Base-by-base conservation (phyloP, 2,888 invertebrate species). In the Oscheius sp. region DNA sequence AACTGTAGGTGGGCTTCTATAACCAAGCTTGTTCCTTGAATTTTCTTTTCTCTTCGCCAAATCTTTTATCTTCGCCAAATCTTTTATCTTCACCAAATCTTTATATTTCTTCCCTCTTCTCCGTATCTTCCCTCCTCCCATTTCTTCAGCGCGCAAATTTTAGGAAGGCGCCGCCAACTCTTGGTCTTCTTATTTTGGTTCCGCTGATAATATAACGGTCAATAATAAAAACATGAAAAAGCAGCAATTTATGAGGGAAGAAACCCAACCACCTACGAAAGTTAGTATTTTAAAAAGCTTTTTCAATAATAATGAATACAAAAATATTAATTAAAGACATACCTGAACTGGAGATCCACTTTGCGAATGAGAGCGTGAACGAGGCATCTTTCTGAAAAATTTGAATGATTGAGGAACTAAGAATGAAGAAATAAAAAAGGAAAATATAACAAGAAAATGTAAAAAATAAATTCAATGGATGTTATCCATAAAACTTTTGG, bases 301-400 rank as follows among this genome's bases (percentile, higher is more conserved):
- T 52, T 27, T 12, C 17, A 52, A 27, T 27, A 52, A 4, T 25
- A 25, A 25, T n/a, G 27, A 3, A 3, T 15, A 4, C n/a, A 17
- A 15, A 27, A 52, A 20, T 55, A 17, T 55, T 55, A 55, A 63
- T n/a, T 3, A 42, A 25, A 63, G 23, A 63, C 15, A 25, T 52
- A 65, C 65, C 65, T 65, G 37, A 37, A 25, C 31, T 15, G 48
- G 27, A 6, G 65, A 39, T 39, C 52, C 52, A 23, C 50, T 33
- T 17, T 53, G 65, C n/a, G 65, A 65, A 8, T 53, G 33, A 52
- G 65, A 65, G 37, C 65, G 65, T 23, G 65, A 65, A 52, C 65
- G 52, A 33, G 65, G 65, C 65, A 65, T 65, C 34, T 34, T 45
- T 25, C 45, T 45, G 20, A 29, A 61, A 25, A 23, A 23, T 3